These are phyloP conservation scores for Sinohyriopsis cumingii DNA, from an alignment of 2,888 invertebrate genomes.

Conservation along the genomic window DNA sequence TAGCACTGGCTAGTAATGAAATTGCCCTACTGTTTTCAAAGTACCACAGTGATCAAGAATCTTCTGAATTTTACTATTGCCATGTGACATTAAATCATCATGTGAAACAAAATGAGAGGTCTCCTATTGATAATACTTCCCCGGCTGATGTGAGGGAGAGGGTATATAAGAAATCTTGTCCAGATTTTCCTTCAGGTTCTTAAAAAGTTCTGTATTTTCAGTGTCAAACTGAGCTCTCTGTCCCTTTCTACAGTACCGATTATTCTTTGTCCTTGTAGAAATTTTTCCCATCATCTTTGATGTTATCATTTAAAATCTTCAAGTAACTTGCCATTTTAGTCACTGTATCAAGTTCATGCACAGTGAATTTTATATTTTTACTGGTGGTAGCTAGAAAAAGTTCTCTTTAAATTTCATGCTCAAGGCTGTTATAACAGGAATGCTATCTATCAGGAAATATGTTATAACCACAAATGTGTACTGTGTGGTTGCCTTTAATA, in stretches of 20 bases:
- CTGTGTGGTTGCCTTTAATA: constrained; percentile 5
- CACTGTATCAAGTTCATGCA: constrained; percentile 11
- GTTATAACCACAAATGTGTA: constrained; percentile 8
- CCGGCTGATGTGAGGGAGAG: no score
- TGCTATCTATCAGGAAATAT: constrained; percentile 8
- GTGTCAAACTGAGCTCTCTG: no score
- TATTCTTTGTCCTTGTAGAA: constrained; percentile 4
- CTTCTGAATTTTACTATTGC: no score
- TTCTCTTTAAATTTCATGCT: not conserved
- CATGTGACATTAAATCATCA: no score
- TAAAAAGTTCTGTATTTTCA: no score
- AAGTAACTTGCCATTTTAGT: not conserved
- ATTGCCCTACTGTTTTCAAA: no score
- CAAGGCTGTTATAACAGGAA: constrained; percentile 6
- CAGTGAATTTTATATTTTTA: constrained; percentile 7
- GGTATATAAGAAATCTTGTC: no score
- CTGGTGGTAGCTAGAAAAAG: not conserved
- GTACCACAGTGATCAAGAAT: no score
- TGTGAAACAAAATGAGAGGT: no score
- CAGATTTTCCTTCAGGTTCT: no score
- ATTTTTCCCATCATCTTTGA: constrained; percentile 9
- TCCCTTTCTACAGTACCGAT: not conserved
- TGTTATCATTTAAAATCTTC: constrained; percentile 8
- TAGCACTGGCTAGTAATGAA: no score
- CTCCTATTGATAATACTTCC: no score